Evolutionary conservation across 2,888 invertebrate species (phyloP), one percentile per base, ranked within the genome.

Genomic region (Chaetogeoica ovagalla): DNA sequence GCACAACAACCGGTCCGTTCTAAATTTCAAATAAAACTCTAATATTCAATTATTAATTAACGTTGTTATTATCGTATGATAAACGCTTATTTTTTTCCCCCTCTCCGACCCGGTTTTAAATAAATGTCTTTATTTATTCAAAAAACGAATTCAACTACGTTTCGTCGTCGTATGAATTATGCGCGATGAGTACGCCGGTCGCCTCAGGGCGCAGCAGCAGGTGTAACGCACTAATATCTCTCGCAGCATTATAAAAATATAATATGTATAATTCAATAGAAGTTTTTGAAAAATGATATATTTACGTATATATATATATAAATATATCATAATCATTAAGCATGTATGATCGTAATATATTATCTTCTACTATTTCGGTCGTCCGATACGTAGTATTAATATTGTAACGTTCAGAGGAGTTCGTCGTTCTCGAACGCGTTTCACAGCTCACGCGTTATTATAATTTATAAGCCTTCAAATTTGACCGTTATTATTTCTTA

Each of bases 401-500:
- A 63, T 30, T 37, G 17, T 37, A 63, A 63, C 23, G 30, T 63
- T 63, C 37, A 63, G 17, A 63, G 21, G 17, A 30, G 23, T 30
- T 62, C 11, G 37, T 17, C 37, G 30, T 19, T 63, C 19, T 65
- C 37, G 11, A n/a, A 65, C 65, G 65, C 43, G 6, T 43, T 43
- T 9, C 43, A 11, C n/a, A n/a, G n/a, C 43, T 7, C 19, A 4
- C 6, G 11, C n/a, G n/a, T n/a, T n/a, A n/a, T n/a, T n/a, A n/a
- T n/a, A n/a, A 65, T 65, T 68, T 52, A 68, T 23, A 48, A 68
- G 48, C 68, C 43, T 48, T 68, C 48, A 48, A 68, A 52, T 21
- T n/a, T 48, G 68, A 68, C 68, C 43, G 8, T 39, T 66, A 48
- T 68, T 68, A 68, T 68, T 48, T 48, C 68, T 23, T 68, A 48